These are phyloP conservation scores for Pachypeltis micranthus DNA, from an alignment of 1,140 invertebrate species.

Conservation along the genomic window DNA sequence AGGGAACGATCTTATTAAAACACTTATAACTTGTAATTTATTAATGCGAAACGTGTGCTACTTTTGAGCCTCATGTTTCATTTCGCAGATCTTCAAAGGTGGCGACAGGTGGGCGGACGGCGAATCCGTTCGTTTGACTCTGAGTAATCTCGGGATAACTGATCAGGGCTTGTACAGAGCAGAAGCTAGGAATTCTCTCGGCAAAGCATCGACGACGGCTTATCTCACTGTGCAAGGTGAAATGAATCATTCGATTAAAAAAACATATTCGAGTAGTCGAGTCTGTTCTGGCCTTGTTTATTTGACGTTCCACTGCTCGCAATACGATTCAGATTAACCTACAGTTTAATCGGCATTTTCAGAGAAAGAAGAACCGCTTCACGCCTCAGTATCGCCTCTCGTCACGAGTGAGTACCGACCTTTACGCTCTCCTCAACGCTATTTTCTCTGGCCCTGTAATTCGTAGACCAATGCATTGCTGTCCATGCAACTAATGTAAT, in stretches of 20 bases:
- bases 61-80: no score
- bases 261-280: slow-evolving; percentile 13
- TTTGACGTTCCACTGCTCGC: no score
- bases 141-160: neutral
- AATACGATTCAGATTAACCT: no score
- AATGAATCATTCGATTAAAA: slow-evolving; percentile 13
- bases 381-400: slow-evolving; percentile 28
- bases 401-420: slow-evolving; percentile 31
- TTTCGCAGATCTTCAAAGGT: slow-evolving; percentile 7
- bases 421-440: no score
- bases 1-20: no score
- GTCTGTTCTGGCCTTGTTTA: no score
- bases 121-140: neutral
- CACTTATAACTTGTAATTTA: no score
- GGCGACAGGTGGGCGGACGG: neutral
- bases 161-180: slow-evolving; percentile 84
- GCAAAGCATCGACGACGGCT: slow-evolving; percentile 63
- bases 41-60: no score
- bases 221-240: slow-evolving; percentile 70
- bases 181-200: slow-evolving; percentile 64
- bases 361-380: slow-evolving; percentile 18
- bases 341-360: no score
- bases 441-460: no score
- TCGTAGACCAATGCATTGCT: no score
- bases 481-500: no score